These are phyloP conservation scores for Mus pahari DNA, from an alignment of 2,113 vertebrate species.

Conservation along the genomic window DNA sequence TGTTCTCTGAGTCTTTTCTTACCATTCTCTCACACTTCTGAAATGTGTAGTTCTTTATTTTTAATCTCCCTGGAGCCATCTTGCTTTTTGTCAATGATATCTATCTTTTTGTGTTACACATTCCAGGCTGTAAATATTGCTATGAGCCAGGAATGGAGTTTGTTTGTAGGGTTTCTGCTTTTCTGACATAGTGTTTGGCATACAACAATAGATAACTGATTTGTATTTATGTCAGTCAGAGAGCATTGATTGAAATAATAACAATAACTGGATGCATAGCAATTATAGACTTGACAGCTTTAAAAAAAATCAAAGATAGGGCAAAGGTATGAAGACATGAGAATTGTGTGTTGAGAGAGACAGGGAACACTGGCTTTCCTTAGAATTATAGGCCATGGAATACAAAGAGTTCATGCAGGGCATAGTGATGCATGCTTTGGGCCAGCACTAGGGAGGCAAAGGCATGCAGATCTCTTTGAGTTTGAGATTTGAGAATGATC, in stretches of 20 bases:
- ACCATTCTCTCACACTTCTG: not conserved
- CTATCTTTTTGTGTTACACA: not conserved
- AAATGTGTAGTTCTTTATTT: not conserved
- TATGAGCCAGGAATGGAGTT: not conserved
- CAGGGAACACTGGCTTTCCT: not conserved
- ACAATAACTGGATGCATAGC: not conserved
- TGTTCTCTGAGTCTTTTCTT: not conserved
- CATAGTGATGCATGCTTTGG: not conserved
- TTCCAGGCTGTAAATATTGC: not conserved
- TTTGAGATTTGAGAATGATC: not conserved
- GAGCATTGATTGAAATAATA: not conserved
- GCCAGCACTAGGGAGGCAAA: not conserved
- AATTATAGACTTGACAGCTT: not conserved
- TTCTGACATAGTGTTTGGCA: not conserved
- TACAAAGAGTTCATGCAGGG: not conserved
- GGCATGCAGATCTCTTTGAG: not conserved
- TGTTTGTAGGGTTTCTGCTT: not conserved
- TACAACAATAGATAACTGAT: not conserved
- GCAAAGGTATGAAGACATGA: not conserved
- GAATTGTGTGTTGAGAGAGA: not conserved
- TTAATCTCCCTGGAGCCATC: not conserved
- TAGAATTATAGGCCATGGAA: not conserved
- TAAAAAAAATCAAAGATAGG: slow-evolving; percentile 17
- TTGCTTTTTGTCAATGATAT: not conserved
- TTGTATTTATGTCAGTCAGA: not conserved